Base-by-base conservation (phyloP, 2,797 vertebrate species). In the Pagetopsis macropterus region DNA sequence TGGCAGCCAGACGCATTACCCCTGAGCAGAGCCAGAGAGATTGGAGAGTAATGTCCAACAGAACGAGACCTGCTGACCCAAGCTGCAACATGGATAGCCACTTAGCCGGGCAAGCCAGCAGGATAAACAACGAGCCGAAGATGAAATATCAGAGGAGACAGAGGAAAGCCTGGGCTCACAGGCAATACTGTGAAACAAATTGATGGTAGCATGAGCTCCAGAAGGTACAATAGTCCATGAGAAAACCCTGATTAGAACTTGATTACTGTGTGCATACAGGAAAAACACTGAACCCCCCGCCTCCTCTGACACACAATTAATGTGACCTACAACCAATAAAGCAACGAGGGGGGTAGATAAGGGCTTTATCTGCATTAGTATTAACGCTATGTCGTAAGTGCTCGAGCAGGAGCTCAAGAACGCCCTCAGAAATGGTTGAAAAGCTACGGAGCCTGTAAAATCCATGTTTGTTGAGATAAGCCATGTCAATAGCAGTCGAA, bases 381-480 rank as follows among this genome's bases (percentile, higher is more conserved):
- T 87, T 85, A 89, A 87, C 83, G 78, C 75, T 74, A 68, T 60
- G 68, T 59, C 61, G 78, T 84, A 79, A 86, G 85, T 86, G 87
- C 86, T 89, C 69, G 45, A 71, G 83, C 71, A 85, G 79, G 68
- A 78, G 85, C 82, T 70, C 77, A 89, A 86, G 78, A 81, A 85
- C 40, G 50, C 80, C 80, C 76, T 86, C 75, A 74, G 89, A 92
- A 90, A 91, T 52, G 70, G 87, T 79, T 81, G 88, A 90, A 91
- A 90, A 91, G 86, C 88, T 80, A 81, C 78, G 75, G 80, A 83
- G 83, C 76, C 82, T 41, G 79, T 85, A 87, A 94, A 94, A 95
- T 93, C 94, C 91, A 86, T 90, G 92, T 92, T 94, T 93, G 93
- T 82, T 37, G 81, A 94, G 94, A 95, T 94, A 94, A 94, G 90